phyloP scores from a whole-genome alignment of 2,113 vertebrate species.

The Heteronetta atricapilla region DNA sequence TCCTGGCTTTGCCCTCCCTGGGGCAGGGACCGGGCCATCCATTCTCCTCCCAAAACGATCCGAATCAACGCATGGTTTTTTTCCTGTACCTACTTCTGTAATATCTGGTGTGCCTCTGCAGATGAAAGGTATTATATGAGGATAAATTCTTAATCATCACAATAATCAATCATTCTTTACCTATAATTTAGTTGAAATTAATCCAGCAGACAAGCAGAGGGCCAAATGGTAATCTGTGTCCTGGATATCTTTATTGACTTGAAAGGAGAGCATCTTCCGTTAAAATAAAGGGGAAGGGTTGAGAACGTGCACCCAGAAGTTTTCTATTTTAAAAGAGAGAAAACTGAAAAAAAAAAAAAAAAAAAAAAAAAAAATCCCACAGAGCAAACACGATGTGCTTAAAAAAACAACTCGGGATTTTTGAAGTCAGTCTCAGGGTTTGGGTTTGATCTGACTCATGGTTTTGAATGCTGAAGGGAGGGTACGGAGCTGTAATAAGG shows the following conservation, averaged over 20 bases:
- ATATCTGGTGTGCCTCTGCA: background rate
- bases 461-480: background rate
- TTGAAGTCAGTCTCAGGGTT: background rate
- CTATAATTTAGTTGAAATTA: slow-evolving; percentile 64
- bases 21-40: background rate
- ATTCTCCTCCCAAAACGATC: background rate
- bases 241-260: slow-evolving; percentile 56
- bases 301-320: background rate
- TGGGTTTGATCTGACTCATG: background rate
- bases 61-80: background rate
- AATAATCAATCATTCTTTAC: slow-evolving; percentile 69
- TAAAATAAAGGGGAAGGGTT: background rate
- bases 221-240: slow-evolving; percentile 60
- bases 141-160: slow-evolving; percentile 68
- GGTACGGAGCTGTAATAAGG: background rate
- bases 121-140: slow-evolving; percentile 64
- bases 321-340: background rate
- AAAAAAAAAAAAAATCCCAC: background rate
- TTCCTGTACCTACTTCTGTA: background rate
- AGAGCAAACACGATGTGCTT: background rate
- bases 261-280: slow-evolving; percentile 4
- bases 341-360: background rate
- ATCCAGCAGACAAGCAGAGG: slow-evolving; percentile 42
- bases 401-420: background rate
- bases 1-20: background rate